Evolutionary conservation across 2,113 vertebrate genomes (phyloP).

Genomic region (Dissostichus mawsoni): DNA sequence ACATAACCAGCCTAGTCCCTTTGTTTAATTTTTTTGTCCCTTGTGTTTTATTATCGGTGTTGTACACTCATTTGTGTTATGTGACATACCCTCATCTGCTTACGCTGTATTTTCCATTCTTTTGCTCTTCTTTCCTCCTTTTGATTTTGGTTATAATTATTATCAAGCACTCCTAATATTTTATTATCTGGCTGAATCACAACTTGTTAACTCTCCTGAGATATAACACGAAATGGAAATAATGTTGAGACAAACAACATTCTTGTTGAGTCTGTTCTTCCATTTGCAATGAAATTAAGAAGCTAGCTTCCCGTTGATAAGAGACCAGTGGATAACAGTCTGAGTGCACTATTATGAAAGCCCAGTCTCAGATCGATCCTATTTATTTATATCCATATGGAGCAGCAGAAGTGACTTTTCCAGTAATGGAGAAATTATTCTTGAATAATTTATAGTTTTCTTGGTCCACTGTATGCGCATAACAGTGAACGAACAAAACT

Average conservation of each 20-base stretch:
- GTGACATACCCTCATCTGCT: background rate
- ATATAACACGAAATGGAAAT: conserved; percentile 24
- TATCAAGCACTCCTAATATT: conserved; percentile 1
- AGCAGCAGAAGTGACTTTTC: conserved; percentile 26
- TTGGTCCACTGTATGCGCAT: conserved; percentile 7
- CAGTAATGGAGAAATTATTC: conserved; percentile 12
- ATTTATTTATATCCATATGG: conserved; percentile 31
- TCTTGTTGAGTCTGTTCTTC: conserved; percentile 2
- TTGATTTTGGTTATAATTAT: background rate
- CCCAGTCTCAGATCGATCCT: conserved; percentile 20
- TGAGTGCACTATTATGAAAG: conserved; percentile 2
- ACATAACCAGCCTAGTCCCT: background rate
- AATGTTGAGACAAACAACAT: conserved; percentile 12
- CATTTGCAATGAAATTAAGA: conserved; percentile 19
- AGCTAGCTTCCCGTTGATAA: background rate
- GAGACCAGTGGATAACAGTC: conserved; percentile 21
- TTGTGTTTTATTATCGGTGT: background rate
- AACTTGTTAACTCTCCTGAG: conserved; percentile 18
- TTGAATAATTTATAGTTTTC: conserved; percentile 29
- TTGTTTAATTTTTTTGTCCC: background rate
- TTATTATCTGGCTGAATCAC: conserved; percentile 6
- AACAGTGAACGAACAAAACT: background rate
- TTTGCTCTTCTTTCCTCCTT: background rate
- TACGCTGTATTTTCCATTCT: background rate
- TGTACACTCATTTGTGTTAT: background rate